phyloP scores from a whole-genome alignment of 2,888 invertebrate species.

The Unio pictorum region DNA sequence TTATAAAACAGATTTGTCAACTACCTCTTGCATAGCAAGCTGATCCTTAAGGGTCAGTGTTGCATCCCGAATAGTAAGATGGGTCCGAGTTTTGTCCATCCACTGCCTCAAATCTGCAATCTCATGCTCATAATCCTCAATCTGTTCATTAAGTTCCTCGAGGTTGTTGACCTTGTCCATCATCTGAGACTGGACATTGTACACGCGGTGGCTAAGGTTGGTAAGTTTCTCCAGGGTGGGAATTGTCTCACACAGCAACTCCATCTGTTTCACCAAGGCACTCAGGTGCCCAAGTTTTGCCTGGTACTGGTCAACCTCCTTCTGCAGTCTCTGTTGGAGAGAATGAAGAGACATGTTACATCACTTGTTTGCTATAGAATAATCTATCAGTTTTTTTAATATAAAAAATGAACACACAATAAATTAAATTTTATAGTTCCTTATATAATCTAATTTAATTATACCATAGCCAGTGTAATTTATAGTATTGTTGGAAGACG shows the following conservation, averaged over 20 bases:
- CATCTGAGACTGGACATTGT: conserved; percentile 39
- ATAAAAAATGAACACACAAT: no score
- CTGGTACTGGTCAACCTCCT: conserved; percentile 52
- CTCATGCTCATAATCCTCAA: conserved; percentile 96
- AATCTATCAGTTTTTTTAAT: no score
- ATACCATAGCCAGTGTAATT: no score
- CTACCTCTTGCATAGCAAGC: conserved; percentile 55
- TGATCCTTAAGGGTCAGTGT: conserved; percentile 55
- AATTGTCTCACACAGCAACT: conserved; percentile 50
- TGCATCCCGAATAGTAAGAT: conserved; percentile 55
- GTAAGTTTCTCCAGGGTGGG: conserved; percentile 40
- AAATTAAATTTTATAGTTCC: no score
- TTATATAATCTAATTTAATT: no score
- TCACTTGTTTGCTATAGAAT: no score
- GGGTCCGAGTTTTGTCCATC: conserved; percentile 86
- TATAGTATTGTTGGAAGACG: no score
- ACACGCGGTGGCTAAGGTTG: conserved; percentile 45
- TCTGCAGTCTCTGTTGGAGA: conserved; percentile 44
- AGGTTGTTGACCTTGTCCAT: conserved; percentile 77
- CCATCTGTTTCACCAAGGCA: conserved; percentile 52
- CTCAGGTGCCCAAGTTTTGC: conserved; percentile 49
- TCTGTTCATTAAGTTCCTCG: conserved; percentile 93
- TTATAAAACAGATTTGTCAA: not conserved
- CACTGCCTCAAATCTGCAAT: conserved; percentile 90
- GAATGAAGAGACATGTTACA: not conserved